phyloP scores from a whole-genome alignment of 2,797 vertebrate species.

The Podargus strigoides region DNA sequence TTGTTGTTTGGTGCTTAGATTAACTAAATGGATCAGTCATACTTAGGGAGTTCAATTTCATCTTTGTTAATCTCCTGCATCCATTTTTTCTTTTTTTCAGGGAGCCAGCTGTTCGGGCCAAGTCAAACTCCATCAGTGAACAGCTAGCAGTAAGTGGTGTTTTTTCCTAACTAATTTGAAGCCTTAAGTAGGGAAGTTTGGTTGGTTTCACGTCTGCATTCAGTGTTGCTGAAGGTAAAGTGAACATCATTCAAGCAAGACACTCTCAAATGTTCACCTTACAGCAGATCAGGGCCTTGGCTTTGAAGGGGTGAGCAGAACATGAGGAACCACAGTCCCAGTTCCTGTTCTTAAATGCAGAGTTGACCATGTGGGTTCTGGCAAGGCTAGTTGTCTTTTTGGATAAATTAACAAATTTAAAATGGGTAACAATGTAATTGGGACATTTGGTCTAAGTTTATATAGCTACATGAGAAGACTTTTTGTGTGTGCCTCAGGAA shows the following conservation, averaged over 20 bases:
- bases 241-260: not conserved
- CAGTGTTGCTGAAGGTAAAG: not conserved
- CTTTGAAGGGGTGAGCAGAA: not conserved
- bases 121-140: constrained; percentile 90
- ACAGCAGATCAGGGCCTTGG: not conserved
- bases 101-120: constrained; percentile 83
- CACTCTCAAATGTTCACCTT: not conserved
- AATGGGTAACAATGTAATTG: not conserved
- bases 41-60: not conserved
- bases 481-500: not conserved
- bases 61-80: not conserved
- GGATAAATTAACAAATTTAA: not conserved
- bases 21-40: not conserved
- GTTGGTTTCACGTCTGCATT: not conserved
- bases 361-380: not conserved
- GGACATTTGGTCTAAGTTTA: not conserved
- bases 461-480: not conserved
- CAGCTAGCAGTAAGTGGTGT: constrained; percentile 80
- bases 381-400: not conserved
- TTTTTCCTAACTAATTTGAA: not conserved
- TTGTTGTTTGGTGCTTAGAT: not conserved
- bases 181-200: not conserved
- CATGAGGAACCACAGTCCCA: not conserved
- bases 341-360: not conserved
- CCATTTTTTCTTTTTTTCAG: constrained; percentile 62